A percentile compares a stretch with the other conserved stretches of the same genome.
Evolutionary conservation across 2,888 invertebrate genomes (phyloP).

Genomic region (Hoplodrina blanda): DNA sequence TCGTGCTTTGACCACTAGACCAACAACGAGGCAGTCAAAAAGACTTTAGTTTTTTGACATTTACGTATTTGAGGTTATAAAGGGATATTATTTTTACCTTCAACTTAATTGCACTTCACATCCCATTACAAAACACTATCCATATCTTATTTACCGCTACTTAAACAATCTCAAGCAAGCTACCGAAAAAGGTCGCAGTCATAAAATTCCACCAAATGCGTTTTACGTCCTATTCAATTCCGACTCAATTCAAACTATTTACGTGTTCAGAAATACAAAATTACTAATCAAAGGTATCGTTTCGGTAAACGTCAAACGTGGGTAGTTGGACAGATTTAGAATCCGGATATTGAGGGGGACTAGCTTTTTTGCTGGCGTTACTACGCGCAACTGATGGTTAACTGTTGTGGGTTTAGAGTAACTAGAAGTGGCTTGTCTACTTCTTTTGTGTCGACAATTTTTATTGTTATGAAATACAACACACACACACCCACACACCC

Average conservation of each 20-base stretch:
- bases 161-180: constrained; percentile 27
- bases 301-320: constrained; percentile 77
- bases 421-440: constrained; percentile 59
- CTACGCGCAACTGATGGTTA: constrained; percentile 72
- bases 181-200: constrained; percentile 43
- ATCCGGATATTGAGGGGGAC: constrained; percentile 85
- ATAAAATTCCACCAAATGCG: constrained; percentile 54
- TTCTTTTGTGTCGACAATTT: too few relatives aligned
- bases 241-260: constrained; percentile 56
- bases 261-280: constrained; percentile 68
- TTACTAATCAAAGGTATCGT: constrained; percentile 77
- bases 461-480: too few relatives aligned
- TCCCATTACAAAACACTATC: constrained; percentile 20
- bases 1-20: too few relatives aligned
- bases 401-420: constrained; percentile 49
- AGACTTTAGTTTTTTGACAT: too few relatives aligned
- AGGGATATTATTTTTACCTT: too few relatives aligned
- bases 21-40: too few relatives aligned
- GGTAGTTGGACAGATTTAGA: constrained; percentile 82
- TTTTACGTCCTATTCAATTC: constrained; percentile 60
- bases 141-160: constrained; percentile 37
- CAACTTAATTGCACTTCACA: constrained; percentile 26
- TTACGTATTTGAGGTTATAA: too few relatives aligned
- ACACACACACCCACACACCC: too few relatives aligned
- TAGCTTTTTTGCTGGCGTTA: constrained; percentile 77